Base-by-base conservation (phyloP, 1,140 invertebrate species). In the Drosophila murphyi region DNA sequence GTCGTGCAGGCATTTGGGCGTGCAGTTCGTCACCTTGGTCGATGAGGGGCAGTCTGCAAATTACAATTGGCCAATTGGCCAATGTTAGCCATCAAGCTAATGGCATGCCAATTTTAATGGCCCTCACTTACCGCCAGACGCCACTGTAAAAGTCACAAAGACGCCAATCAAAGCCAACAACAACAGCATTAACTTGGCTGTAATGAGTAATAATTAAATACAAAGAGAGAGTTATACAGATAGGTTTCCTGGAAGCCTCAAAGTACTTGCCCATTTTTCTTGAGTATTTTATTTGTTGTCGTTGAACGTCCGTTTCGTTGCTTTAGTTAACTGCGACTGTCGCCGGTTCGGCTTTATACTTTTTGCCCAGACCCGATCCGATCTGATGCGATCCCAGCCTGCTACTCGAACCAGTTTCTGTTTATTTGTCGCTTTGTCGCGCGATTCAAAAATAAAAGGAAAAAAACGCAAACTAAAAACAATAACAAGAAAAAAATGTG, bases 1-100 rank as follows among this genome's bases (percentile, higher is more conserved):
- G 81, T 96, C 95, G 52, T 95, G 94, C 47, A 93, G 90, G 77
- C 96, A 96, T 83, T 94, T 95, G 2, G 95, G 95, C 48, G 92
- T 94, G 80, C 96, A 96, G 57, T 93, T 94, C 51, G 93, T 93
- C 57, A 96, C 94, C 78, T 95, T 95, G 12, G 94, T 94, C 10
- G 93, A 93, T 1, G 94, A 80, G 4, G 96, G 96, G 86, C 96
- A 96, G 70, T 93, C 93, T 91, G 39, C 31, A 55, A n/a, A n/a
- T 60, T 0, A 6, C 39, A 28, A 29, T 5, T 29, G 34, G 43
- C 50, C 34, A 54, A 6, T 43, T 43, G 39, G 39, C 39, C 4
- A 6, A 20, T 51, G 12, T 56, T 54, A 28, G 28, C 2, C 6
- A 20, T 12, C 5, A 29, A 3, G n/a, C 43, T 48, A 8, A 10